Evolutionary conservation across 2,888 invertebrate species (phyloP).

Genomic region (Caenorhabditis wallacei): DNA sequence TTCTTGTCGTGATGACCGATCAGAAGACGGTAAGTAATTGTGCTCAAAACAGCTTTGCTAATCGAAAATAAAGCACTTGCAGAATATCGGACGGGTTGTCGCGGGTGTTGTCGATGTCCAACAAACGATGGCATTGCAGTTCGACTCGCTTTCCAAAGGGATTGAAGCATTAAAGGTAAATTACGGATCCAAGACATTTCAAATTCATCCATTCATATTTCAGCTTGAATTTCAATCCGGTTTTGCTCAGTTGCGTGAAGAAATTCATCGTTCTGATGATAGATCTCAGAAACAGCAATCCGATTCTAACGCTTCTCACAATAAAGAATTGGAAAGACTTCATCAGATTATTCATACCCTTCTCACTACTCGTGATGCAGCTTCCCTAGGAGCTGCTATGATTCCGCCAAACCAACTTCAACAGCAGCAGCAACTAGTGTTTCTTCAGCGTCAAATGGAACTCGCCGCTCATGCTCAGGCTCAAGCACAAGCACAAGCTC

Average conservation of each 20-base stretch:
- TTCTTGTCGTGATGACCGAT: conserved; percentile 51
- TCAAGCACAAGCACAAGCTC: conserved; percentile 22
- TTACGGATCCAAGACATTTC: neutral
- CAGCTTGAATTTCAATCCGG: conserved; percentile 58
- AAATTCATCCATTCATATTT: neutral
- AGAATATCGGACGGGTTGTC: conserved; percentile 65
- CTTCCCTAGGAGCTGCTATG: conserved; percentile 6
- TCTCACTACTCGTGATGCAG: conserved; percentile 33
- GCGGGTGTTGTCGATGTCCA: conserved; percentile 72
- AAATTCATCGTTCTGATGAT: conserved; percentile 59
- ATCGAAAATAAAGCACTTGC: conserved; percentile 33
- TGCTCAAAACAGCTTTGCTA: neutral
- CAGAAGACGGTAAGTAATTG: conserved; percentile 50
- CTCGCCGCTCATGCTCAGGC: conserved; percentile 40
- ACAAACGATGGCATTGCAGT: conserved; percentile 61
- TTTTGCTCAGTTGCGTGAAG: conserved; percentile 59
- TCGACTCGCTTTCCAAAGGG: conserved; percentile 56
- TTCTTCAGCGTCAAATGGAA: conserved; percentile 41
- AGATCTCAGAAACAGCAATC: conserved; percentile 46
- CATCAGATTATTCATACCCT: conserved; percentile 64
- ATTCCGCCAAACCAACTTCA: conserved; percentile 45
- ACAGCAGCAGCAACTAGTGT: conserved; percentile 46
- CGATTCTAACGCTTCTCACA: conserved; percentile 48
- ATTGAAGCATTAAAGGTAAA: conserved; percentile 69
- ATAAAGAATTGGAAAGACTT: conserved; percentile 68